Evolutionary conservation across 2,797 vertebrate species (phyloP).

Genomic region (Chrosomus eos): DNA sequence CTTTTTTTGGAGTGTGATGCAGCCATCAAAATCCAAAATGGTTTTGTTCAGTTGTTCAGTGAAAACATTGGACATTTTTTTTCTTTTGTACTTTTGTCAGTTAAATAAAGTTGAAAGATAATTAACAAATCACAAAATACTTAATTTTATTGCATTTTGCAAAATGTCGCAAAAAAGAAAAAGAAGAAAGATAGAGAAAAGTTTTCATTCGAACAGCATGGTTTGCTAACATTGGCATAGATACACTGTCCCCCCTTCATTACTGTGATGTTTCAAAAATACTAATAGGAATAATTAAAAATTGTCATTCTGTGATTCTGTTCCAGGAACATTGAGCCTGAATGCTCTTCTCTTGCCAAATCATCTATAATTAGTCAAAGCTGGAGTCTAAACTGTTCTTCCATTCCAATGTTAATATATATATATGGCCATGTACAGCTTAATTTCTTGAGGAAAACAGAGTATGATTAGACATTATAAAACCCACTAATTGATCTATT

Average conservation of each 20-base stretch:
- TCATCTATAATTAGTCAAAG: constrained; percentile 45
- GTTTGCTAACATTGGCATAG: not conserved
- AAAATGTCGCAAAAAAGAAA: too few relatives aligned
- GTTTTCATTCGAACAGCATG: not conserved
- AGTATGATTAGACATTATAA: constrained; percentile 1
- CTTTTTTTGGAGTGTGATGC: too few relatives aligned
- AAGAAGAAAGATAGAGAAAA: not conserved
- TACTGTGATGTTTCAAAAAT: constrained; percentile 30
- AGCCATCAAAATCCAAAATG: too few relatives aligned
- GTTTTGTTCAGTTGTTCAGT: too few relatives aligned
- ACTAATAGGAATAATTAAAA: constrained; percentile 27
- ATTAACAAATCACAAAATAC: not conserved
- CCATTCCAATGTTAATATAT: constrained; percentile 26
- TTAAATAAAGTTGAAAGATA: too few relatives aligned
- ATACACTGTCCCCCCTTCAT: not conserved
- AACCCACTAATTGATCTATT: not conserved
- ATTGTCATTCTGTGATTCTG: constrained; percentile 24
- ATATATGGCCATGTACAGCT: not conserved
- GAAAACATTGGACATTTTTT: too few relatives aligned
- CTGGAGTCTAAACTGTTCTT: constrained; percentile 31
- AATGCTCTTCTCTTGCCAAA: constrained; percentile 34
- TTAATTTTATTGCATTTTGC: not conserved
- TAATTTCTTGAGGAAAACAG: constrained; percentile 38
- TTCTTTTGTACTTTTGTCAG: too few relatives aligned
- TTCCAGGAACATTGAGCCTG: constrained; percentile 31